These are phyloP conservation scores for Tricholauxania praeusta DNA, from an alignment of 2,888 invertebrate species.

Conservation along the genomic window DNA sequence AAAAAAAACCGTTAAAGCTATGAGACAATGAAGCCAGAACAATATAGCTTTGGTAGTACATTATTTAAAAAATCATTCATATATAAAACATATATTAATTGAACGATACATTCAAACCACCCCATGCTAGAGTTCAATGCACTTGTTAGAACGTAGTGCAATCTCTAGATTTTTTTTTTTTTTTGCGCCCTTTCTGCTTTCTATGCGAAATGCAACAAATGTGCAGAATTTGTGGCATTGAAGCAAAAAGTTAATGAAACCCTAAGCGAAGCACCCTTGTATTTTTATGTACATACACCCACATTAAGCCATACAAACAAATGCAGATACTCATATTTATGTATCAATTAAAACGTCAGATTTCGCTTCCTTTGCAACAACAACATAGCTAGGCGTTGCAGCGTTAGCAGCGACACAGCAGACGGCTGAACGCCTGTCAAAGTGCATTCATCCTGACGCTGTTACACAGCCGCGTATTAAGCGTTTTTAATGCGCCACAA, in stretches of 20 bases:
- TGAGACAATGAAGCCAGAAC: no score
- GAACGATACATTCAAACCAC: no score
- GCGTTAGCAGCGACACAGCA: neutral
- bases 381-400: neutral
- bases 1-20: no score
- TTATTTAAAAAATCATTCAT: no score
- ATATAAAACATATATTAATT: no score
- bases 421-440: constrained; percentile 2
- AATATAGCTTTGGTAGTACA: no score
- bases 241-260: constrained; percentile 34
- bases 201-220: constrained; percentile 34
- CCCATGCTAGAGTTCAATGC: no score
- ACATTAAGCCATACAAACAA: neutral
- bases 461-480: constrained; percentile 8
- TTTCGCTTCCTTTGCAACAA: neutral
- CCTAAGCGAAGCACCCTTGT: neutral
- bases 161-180: no score
- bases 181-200: no score
- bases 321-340: constrained; percentile 26
- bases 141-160: no score
- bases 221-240: constrained; percentile 18
- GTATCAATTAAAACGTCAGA: constrained; percentile 37
- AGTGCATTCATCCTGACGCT: constrained; percentile 20
- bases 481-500: constrained; percentile 30
- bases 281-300: neutral